A percentile compares a stretch with the other conserved stretches of the same genome.
Conservation (phyloP, 2,888 invertebrate species). For the Aradus depressus region DNA sequence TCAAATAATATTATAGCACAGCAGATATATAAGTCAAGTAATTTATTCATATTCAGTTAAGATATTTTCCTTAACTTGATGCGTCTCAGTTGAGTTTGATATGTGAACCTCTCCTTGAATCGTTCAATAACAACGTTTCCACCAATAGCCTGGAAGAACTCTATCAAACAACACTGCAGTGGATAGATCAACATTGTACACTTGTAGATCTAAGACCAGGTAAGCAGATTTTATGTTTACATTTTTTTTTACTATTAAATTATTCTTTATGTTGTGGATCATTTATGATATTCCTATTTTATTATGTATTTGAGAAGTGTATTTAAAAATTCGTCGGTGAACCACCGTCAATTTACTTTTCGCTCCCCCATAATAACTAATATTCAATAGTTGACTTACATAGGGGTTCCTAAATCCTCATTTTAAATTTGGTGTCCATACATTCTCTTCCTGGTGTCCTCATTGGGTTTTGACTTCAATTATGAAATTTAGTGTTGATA, state of each 20-base stretch:
- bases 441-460: constrained; percentile 10
- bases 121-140: constrained; percentile 85
- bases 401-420: too few species aligned
- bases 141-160: constrained; percentile 84
- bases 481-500: too few species aligned
- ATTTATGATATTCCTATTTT: background rate
- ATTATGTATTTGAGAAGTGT: background rate
- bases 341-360: background rate
- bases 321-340: background rate
- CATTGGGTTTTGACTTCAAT: too few species aligned
- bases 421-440: background rate
- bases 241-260: too few species aligned
- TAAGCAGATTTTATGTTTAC: constrained; percentile 38
- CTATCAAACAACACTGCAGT: constrained; percentile 78
- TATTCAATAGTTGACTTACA: too few species aligned
- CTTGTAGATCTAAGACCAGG: constrained; percentile 87
- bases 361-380: background rate
- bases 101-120: constrained; percentile 75
- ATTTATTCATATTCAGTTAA: background rate
- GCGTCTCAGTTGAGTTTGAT: constrained; percentile 74
- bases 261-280: constrained; percentile 4
- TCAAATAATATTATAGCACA: too few species aligned
- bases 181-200: constrained; percentile 95
- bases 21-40: too few species aligned
- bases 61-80: constrained; percentile 40